phyloP scores from a whole-genome alignment of 2,113 vertebrate genomes.

The Solea senegalensis region DNA sequence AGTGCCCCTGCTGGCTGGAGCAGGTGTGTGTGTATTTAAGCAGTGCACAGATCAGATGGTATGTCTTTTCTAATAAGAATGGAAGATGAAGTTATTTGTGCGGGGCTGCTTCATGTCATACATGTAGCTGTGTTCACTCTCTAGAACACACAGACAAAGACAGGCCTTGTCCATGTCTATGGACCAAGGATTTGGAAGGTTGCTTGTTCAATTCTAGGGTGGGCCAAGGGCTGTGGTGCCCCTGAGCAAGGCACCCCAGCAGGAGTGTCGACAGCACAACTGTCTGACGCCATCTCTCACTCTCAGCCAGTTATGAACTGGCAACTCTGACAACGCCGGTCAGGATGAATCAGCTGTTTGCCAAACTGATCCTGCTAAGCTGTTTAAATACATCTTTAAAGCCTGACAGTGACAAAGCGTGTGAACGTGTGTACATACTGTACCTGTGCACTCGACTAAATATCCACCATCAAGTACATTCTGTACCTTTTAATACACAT shows the following conservation, averaged over 20 bases:
- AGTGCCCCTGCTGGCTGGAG: no score
- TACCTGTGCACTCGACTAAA: conserved; percentile 9
- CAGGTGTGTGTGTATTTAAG: conserved; percentile 42
- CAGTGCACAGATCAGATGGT: conserved; percentile 20
- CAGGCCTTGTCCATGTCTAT: not conserved
- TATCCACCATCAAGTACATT: no score
- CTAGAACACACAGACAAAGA: conserved; percentile 22
- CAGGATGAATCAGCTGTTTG: conserved; percentile 50
- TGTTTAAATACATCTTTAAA: conserved; percentile 54
- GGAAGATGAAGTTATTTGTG: conserved; percentile 34
- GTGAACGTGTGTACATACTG: conserved; percentile 30
- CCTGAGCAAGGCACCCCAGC: conserved; percentile 33
- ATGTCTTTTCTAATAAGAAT: conserved; percentile 38
- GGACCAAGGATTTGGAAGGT: no score
- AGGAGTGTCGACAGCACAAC: conserved; percentile 57
- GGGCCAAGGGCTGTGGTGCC: no score
- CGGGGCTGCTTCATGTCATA: conserved; percentile 47
- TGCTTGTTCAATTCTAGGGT: no score
- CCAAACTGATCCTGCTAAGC: conserved; percentile 58
- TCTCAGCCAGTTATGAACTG: conserved; percentile 44
- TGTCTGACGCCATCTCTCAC: conserved; percentile 31
- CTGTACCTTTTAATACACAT: no score
- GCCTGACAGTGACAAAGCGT: conserved; percentile 26
- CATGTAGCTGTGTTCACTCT: conserved; percentile 47
- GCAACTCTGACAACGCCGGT: conserved; percentile 13